Conservation (phyloP, 2,888 invertebrate genomes). For the Sabatieria punctata region DNA sequence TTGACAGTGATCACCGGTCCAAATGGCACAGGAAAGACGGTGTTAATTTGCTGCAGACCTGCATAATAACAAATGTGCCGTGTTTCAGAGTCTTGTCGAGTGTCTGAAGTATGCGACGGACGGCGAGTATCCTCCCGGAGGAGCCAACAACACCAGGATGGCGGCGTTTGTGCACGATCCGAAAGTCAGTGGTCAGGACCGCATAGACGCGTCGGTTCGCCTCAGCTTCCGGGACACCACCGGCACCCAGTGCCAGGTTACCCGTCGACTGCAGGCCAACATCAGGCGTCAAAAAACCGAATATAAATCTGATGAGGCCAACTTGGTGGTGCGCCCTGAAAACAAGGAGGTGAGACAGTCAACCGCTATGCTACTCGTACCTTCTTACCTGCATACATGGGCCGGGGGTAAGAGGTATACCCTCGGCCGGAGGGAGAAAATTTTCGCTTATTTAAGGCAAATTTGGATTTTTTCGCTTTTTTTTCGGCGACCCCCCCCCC, state of each 20-base stretch:
- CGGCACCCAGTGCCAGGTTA: background rate
- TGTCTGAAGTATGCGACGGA: slow-evolving; percentile 75
- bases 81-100: slow-evolving; percentile 66
- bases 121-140: slow-evolving; percentile 72
- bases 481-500: no score
- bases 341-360: no score
- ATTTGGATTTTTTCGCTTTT: no score
- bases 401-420: no score
- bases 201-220: background rate
- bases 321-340: background rate
- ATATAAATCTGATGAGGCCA: background rate
- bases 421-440: no score
- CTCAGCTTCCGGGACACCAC: background rate
- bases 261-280: background rate
- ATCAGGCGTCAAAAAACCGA: background rate
- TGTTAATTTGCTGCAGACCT: slow-evolving; percentile 14
- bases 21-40: slow-evolving; percentile 78
- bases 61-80: slow-evolving; percentile 8
- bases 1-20: slow-evolving; percentile 83
- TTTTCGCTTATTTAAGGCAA: no score
- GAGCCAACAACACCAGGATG: no score
- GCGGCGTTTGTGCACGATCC: slow-evolving; percentile 75
- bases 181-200: slow-evolving; percentile 36
- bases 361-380: no score
- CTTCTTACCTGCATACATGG: no score